These are phyloP conservation scores for Myotis vivesi DNA, from an alignment of 2,797 vertebrate genomes.

Conservation along the genomic window DNA sequence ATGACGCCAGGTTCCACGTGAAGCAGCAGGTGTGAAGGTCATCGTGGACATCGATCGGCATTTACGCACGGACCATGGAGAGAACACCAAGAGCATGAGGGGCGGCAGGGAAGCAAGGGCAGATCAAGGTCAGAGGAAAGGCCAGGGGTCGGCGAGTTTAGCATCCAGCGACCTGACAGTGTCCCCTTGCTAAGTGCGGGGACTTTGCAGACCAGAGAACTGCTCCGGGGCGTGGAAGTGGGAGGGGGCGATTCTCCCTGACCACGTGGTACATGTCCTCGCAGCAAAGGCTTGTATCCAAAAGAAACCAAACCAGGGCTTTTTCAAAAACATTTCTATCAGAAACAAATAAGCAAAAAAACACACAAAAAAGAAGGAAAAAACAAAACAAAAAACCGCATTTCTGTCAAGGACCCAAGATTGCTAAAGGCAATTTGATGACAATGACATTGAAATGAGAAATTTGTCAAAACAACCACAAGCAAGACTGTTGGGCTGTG, in stretches of 20 bases:
- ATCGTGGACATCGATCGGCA: no score
- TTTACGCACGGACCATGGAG: neutral
- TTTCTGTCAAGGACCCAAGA: neutral
- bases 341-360: no score
- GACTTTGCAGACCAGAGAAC: neutral
- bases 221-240: accelerated
- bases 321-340: no score
- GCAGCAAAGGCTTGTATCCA: neutral
- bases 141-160: neutral
- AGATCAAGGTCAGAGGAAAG: neutral
- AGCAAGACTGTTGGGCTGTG: accelerated
- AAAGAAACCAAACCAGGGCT: neutral
- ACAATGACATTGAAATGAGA: neutral
- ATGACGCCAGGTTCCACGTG: neutral
- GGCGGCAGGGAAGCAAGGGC: neutral
- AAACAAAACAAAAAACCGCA: no score
- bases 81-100: no score
- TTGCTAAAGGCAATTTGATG: neutral
- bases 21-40: neutral
- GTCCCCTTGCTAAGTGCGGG: neutral
- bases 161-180: neutral
- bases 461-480: neutral
- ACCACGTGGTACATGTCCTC: accelerated
- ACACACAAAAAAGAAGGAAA: no score
- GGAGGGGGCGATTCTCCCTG: neutral